These are phyloP conservation scores for Acanthosepion esculentum DNA, from an alignment of 2,888 invertebrate species.

Conservation along the genomic window DNA sequence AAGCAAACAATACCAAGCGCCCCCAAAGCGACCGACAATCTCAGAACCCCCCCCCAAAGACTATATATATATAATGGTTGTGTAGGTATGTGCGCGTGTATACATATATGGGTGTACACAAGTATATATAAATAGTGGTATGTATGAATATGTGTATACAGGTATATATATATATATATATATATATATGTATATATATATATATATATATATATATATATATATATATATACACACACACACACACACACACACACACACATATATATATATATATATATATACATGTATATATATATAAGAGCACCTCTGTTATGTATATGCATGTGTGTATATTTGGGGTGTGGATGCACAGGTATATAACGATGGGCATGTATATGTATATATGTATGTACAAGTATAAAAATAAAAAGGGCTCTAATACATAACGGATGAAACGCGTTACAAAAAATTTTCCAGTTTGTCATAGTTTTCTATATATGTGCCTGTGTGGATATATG, in stretches of 20 bases:
- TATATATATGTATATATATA: neutral
- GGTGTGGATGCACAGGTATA: neutral
- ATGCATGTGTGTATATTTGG: neutral
- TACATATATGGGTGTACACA: conserved; percentile 42
- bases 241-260: too few relatives aligned
- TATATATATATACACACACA: conserved; percentile 40
- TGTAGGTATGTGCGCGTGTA: neutral
- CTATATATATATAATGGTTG: neutral
- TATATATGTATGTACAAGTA: neutral
- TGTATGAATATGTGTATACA: neutral
- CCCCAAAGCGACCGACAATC: too few relatives aligned
- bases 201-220: neutral
- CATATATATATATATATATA: neutral
- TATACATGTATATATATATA: too few relatives aligned
- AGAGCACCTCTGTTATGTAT: neutral
- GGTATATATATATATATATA: neutral
- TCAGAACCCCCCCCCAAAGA: too few relatives aligned
- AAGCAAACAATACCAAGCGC: too few relatives aligned
- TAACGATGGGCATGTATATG: neutral
- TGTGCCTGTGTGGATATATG: too few relatives aligned
- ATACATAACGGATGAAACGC: too few relatives aligned
- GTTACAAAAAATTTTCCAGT: too few relatives aligned
- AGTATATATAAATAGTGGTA: neutral
- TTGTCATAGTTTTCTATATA: too few relatives aligned
- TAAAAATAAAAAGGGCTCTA: neutral